Evolutionary conservation across 2,888 invertebrate genomes (phyloP), one percentile per base, ranked within the genome.

Genomic region (Hydropsyche betteni): DNA sequence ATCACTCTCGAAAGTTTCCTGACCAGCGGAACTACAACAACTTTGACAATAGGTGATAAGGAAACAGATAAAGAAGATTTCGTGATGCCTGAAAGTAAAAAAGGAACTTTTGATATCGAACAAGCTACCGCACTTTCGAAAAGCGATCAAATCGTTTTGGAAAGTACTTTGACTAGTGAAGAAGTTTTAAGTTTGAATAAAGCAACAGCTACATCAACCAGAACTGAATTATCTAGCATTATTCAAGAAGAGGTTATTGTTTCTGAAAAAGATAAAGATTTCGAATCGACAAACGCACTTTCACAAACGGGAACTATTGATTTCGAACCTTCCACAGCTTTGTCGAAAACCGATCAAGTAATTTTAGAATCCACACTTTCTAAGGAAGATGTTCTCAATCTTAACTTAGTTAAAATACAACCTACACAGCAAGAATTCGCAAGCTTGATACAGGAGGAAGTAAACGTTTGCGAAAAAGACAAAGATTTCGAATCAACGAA

Each of bases 1-100:
- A 85, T 80, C 83, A 85, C 82, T 85, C 85, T 81, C 82, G 84
- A 74, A 86, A 86, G 83, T 84, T 83, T 81, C 80, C 85, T 77
- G 71, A 82, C 73, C 83, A 83, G 82, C 76, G 78, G 84, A 24
- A 82, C 83, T 80, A 83, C 86, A 74, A 83, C 83, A 74, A 82
- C 88, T 80, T 85, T 83, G 76, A 81, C 82, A 69, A 82, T 83
- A 77, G 79, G 86, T 44, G 84, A 85, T 82, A 84, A 83, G 80
- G 88, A 87, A 84, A 83, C 83, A 70, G 83, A 84, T 75, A 55
- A 52, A 38, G 68, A 68, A 64, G 44, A 44, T 82, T 87, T 78
- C 75, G 80, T 77, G 79, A 84, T 81, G 80, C 83, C 83, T 44
- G 82, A 82, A 78, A 80, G 82, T 81, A 84, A 84, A 81, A 83